Percentiles rank a stretch among this genome's conserved stretches.
These are phyloP conservation scores for Melieria crassipennis DNA, from an alignment of 2,888 invertebrate genomes.

Conservation along the genomic window DNA sequence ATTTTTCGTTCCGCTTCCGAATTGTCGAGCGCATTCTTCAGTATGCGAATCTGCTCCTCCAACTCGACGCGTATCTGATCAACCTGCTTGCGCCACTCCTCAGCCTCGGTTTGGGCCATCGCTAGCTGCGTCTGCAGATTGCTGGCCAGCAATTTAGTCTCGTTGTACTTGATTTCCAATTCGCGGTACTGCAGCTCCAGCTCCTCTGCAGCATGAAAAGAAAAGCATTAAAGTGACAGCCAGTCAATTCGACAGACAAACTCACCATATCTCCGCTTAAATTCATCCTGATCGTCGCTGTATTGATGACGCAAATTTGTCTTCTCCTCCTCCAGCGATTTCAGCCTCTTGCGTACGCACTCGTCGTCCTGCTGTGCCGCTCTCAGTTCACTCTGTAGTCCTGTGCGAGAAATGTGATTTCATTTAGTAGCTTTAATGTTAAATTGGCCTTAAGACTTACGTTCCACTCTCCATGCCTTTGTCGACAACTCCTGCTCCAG, in stretches of 20 bases:
- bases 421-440: neutral
- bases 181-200: conserved; percentile 67
- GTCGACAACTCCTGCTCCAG: conserved; percentile 62
- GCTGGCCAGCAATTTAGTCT: conserved; percentile 65
- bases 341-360: conserved; percentile 62
- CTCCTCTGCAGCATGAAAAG: conserved; percentile 53
- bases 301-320: conserved; percentile 58
- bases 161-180: conserved; percentile 67
- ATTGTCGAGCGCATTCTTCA: conserved; percentile 70
- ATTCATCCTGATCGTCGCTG: conserved; percentile 62
- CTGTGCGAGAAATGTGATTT: conserved; percentile 44
- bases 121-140: conserved; percentile 61
- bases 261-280: conserved; percentile 61
- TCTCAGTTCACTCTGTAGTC: conserved; percentile 63
- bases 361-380: conserved; percentile 65
- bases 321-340: conserved; percentile 63
- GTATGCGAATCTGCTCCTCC: conserved; percentile 68
- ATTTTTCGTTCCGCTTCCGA: conserved; percentile 70
- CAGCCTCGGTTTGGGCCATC: conserved; percentile 58
- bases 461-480: conserved; percentile 65
- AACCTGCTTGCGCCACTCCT: conserved; percentile 62
- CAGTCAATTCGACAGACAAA: neutral
- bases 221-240: neutral
- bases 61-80: conserved; percentile 67
- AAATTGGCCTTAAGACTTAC: conserved; percentile 49